Evolutionary conservation across 2,888 invertebrate species (phyloP).

Genomic region (Pheosia gnoma): DNA sequence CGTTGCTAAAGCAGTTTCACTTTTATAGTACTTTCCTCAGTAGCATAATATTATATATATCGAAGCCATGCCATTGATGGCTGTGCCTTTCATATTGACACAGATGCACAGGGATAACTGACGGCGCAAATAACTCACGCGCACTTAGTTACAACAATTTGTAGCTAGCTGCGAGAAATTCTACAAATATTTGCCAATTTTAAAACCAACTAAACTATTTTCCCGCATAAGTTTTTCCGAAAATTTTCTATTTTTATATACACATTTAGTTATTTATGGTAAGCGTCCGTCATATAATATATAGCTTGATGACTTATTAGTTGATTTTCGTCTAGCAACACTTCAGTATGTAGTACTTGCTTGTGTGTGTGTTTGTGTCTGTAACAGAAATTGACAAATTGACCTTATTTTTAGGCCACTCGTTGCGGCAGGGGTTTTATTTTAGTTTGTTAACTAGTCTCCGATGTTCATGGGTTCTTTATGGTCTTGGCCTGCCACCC

Average conservation of each 20-base stretch:
- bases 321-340: too few species aligned
- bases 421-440: too few species aligned
- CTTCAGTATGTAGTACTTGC: too few species aligned
- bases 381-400: too few species aligned
- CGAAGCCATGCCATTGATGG: constrained; percentile 5
- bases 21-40: constrained; percentile 3
- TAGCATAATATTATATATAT: not conserved
- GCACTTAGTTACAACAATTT: constrained; percentile 1
- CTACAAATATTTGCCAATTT: constrained; percentile 5
- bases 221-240: constrained; percentile 32
- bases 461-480: too few species aligned
- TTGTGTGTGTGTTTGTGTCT: too few species aligned
- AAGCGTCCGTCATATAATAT: too few species aligned
- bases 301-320: too few species aligned
- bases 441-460: too few species aligned
- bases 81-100: not conserved
- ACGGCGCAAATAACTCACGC: not conserved
- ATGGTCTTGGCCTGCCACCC: too few species aligned
- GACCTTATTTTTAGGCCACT: too few species aligned
- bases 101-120: not conserved
- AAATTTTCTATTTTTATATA: too few species aligned
- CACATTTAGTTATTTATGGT: constrained; percentile 19
- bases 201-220: constrained; percentile 17
- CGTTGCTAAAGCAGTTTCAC: not conserved
- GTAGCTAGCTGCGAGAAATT: not conserved